Percentiles rank a stretch among this genome's conserved stretches.
These are phyloP conservation scores for Oryzias woworae DNA, from an alignment of 2,113 vertebrate genomes.

Conservation along the genomic window DNA sequence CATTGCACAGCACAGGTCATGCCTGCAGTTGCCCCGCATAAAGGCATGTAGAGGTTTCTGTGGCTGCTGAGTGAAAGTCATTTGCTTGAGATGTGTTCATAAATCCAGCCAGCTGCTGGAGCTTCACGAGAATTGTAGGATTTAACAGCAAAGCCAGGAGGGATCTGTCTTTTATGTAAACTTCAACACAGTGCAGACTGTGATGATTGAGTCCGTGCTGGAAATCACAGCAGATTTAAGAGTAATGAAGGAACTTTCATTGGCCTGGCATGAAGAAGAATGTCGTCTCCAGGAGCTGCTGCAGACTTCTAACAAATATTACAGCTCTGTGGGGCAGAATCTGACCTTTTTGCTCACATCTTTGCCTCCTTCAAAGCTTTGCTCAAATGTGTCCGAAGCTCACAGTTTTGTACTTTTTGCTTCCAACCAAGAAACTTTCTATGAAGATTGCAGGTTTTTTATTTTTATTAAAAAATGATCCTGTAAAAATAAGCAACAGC, in stretches of 20 bases:
- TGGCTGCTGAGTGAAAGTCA: constrained; percentile 32
- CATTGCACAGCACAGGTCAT: constrained; percentile 24
- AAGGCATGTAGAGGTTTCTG: constrained; percentile 44
- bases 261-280: neutral
- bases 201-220: constrained; percentile 13
- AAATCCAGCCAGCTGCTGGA: constrained; percentile 35
- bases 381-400: too few species aligned
- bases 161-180: constrained; percentile 25
- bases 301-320: neutral
- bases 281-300: neutral
- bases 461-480: too few species aligned
- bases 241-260: constrained; percentile 16
- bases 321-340: too few species aligned
- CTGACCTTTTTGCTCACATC: too few species aligned
- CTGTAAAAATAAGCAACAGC: too few species aligned
- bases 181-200: neutral
- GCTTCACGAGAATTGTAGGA: constrained; percentile 35
- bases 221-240: constrained; percentile 9
- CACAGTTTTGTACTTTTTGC: too few species aligned
- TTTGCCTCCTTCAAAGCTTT: too few species aligned
- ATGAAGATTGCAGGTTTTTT: too few species aligned
- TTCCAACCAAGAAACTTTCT: too few species aligned
- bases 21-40: constrained; percentile 26
- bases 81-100: constrained; percentile 47
- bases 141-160: constrained; percentile 34